Base-by-base conservation (phyloP, 2,113 vertebrate species). In the Tenebrosternarchus preto region DNA sequence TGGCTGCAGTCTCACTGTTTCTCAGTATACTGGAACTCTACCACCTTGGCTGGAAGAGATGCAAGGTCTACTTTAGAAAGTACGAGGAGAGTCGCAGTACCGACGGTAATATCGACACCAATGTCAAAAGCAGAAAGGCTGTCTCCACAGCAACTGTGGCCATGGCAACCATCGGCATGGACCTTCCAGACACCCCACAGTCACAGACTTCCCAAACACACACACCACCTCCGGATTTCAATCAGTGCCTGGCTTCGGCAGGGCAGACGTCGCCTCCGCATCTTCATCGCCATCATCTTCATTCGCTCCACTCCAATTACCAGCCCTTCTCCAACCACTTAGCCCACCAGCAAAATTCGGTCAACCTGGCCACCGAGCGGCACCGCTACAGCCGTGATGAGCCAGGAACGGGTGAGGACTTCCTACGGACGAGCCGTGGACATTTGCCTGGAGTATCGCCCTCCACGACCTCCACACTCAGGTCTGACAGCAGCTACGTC, bases 1-100 rank as follows among this genome's bases (percentile, higher is more conserved):
- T 99, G 86, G 96, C 95, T 0, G 93, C 86, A 0, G 92, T 99
- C 72, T 99, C 97, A 0, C 92, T 99, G 0, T 89, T 97, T 67
- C 95, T 99, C 75, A 99, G 96, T 0, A 85, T 98, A 75, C 86
- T 95, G 0, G 98, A 99, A 87, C 86, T 99, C 24, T 97, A 97
- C 90, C 94, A 99, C 87, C 85, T 99, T 57, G 94, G 91, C 80
- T 99, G 95, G 95, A 97, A 95, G 90, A 94, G 94, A 83, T 69
- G 92, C 74, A 93, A 88, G 5, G 84, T 55, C 20, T 87, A 88
- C 16, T 2, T 86, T 3, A 88, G 64, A 31, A 84, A 55, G 75
- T 66, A 78, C 0, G 31, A 55, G 0, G 15, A 88, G 0, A 90
- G 74, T 1, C 81, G 46, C 39, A 70, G 86, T 0, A 33, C 74